Evolutionary conservation across 2,888 invertebrate genomes (phyloP).

Genomic region (Dicroscelio sp.): DNA sequence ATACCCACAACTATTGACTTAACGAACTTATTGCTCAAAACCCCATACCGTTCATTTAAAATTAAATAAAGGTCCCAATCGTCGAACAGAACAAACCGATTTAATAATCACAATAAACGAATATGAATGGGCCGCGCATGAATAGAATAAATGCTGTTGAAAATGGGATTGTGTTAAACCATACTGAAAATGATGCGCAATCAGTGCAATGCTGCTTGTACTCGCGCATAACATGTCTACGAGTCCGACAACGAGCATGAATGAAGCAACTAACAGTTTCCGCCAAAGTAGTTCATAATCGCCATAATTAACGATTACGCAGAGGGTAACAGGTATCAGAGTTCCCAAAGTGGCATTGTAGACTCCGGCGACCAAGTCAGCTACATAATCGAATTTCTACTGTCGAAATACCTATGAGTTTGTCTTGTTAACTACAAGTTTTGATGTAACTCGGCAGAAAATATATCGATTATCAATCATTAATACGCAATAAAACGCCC

Average conservation of each 20-base stretch:
- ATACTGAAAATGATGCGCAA: constrained; percentile 81
- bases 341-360: constrained; percentile 86
- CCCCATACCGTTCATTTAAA: not conserved
- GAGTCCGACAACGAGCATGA: constrained; percentile 81
- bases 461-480: too few species aligned
- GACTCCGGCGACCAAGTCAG: constrained; percentile 84
- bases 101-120: constrained; percentile 26
- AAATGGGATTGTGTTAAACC: constrained; percentile 70
- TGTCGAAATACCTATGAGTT: constrained; percentile 84
- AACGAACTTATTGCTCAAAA: not conserved
- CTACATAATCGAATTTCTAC: constrained; percentile 86
- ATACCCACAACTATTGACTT: too few species aligned
- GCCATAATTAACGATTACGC: constrained; percentile 83
- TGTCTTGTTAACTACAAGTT: too few species aligned
- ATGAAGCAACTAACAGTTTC: constrained; percentile 83
- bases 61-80: constrained; percentile 7
- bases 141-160: constrained; percentile 63
- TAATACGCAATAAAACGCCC: too few species aligned
- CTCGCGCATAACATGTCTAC: constrained; percentile 82
- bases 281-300: constrained; percentile 85
- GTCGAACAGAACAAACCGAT: constrained; percentile 18
- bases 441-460: too few species aligned
- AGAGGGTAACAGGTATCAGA: constrained; percentile 85
- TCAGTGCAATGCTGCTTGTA: constrained; percentile 71
- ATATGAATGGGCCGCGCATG: constrained; percentile 24